Conservation (phyloP, 2,797 vertebrate genomes). For the Rhodeus uyekii region DNA sequence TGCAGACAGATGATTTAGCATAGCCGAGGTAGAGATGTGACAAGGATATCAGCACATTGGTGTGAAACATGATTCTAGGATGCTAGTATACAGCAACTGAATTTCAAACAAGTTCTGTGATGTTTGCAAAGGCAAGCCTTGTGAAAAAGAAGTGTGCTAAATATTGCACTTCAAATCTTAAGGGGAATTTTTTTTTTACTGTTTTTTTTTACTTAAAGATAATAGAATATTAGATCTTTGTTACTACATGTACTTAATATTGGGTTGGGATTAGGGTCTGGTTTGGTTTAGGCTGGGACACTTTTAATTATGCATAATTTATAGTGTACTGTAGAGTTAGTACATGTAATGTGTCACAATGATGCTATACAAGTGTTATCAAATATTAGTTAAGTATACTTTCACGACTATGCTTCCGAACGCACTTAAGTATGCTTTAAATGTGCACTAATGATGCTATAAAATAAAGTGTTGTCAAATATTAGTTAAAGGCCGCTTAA, state of each 20-base stretch:
- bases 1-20: constrained; percentile 1
- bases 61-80: not conserved
- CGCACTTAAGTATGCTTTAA: not conserved
- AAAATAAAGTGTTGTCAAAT: too few species aligned
- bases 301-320: too few species aligned
- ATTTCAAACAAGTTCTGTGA: not conserved
- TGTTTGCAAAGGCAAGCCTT: not conserved
- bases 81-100: not conserved
- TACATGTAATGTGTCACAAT: too few species aligned
- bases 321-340: too few species aligned
- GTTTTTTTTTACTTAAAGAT: not conserved
- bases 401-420: not conserved
- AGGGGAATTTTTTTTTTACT: too few species aligned
- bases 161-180: not conserved
- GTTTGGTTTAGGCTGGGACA: too few species aligned
- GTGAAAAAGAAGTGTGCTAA: not conserved
- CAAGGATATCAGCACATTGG: not conserved
- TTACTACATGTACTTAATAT: too few species aligned
- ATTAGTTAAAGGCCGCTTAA: not conserved
- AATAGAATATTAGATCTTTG: too few species aligned
- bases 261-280: too few species aligned
- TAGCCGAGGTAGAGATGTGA: not conserved
- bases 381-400: not conserved
- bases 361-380: too few species aligned
- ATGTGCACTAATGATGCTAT: too few species aligned